A percentile compares a stretch with the other conserved stretches of the same genome.
Conservation (phyloP, 2,888 invertebrate species). For the Rhabditoides inermis region DNA sequence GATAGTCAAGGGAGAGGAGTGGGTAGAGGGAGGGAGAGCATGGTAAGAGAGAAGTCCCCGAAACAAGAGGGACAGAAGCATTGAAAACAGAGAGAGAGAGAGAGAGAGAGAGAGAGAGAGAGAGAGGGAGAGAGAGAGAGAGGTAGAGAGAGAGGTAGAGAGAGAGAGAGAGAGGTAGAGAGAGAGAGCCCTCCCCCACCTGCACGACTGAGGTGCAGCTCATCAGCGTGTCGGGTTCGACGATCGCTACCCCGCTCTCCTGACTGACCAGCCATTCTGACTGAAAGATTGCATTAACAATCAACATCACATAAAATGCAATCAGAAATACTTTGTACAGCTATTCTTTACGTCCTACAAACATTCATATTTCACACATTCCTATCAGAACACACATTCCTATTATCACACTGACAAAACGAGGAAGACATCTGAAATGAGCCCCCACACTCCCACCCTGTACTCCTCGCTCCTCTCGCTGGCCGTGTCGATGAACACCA, state of each 20-base stretch:
- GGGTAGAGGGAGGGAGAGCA: slow-evolving; percentile 53
- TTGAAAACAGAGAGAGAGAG: slow-evolving; percentile 1
- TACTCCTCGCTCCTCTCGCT: no score
- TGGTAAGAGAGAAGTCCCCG: slow-evolving; percentile 4
- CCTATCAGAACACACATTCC: no score
- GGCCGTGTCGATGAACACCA: no score
- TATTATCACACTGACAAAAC: no score
- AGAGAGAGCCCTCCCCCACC: not conserved
- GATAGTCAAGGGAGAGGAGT: slow-evolving; percentile 57
- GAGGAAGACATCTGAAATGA: no score
- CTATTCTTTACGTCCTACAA: not conserved
- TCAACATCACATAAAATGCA: no score
- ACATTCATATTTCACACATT: no score
- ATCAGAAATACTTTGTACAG: no score
- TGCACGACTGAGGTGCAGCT: slow-evolving; percentile 17
- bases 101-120: not conserved
- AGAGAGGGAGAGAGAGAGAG: slow-evolving; percentile 2
- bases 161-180: no score
- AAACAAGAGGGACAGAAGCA: slow-evolving; percentile 1
- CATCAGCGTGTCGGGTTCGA: slow-evolving; percentile 33
- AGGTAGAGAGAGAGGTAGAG: not conserved
- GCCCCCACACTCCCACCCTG: no score
- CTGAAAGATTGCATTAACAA: no score
- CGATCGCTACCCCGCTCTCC: slow-evolving; percentile 24
- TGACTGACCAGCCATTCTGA: no score